Conservation (phyloP, 2,797 vertebrate genomes). For the Manis pentadactyla region DNA sequence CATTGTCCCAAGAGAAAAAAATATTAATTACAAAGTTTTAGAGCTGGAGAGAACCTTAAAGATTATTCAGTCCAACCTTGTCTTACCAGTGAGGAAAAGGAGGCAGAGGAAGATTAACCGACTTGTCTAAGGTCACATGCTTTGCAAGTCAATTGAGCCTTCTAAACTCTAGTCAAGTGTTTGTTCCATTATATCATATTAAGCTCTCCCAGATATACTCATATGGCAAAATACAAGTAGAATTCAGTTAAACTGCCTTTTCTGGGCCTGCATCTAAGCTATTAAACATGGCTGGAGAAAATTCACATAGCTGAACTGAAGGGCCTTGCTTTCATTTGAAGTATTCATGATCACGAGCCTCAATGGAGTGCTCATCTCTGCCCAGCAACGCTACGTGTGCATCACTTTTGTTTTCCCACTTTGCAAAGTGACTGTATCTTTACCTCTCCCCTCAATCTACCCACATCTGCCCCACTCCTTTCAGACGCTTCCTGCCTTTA, state of each 20-base stretch:
- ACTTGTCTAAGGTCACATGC: neutral
- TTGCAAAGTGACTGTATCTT: constrained; percentile 45
- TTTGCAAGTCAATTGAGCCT: constrained; percentile 21
- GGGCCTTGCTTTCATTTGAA: constrained; percentile 52
- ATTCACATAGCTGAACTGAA: constrained; percentile 36
- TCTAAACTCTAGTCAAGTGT: constrained; percentile 21
- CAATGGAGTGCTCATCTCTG: constrained; percentile 39
- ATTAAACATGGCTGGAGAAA: constrained; percentile 37
- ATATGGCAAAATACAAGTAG: constrained; percentile 15
- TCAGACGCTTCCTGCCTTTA: constrained; percentile 3
- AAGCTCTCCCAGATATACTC: constrained; percentile 6
- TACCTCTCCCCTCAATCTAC: neutral
- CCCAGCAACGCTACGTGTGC: neutral
- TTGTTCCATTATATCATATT: neutral
- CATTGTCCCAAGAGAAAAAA: constrained; percentile 22
- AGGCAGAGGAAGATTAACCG: neutral
- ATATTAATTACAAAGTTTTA: neutral
- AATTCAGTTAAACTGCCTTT: constrained; percentile 50
- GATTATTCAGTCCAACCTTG: constrained; percentile 43
- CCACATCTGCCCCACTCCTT: neutral
- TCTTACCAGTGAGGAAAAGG: constrained; percentile 28
- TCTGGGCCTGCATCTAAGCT: constrained; percentile 9
- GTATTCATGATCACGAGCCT: constrained; percentile 23
- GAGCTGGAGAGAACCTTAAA: constrained; percentile 30
- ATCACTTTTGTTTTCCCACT: constrained; percentile 38